Evolutionary conservation across 1,140 invertebrate species (phyloP), one percentile per base, ranked within the genome.

Genomic region (Tetramorium simillimum): DNA sequence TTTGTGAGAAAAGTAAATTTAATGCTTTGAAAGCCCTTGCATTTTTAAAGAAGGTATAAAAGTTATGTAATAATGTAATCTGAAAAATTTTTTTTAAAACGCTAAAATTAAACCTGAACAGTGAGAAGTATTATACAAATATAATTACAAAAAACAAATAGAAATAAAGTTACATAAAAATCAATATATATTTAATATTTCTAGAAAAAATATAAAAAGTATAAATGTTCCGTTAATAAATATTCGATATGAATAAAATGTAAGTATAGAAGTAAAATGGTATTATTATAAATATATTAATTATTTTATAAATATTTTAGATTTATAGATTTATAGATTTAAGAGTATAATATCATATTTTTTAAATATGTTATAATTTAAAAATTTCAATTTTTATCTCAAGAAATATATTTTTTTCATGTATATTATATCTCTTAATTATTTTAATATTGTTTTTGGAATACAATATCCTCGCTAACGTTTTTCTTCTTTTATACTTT

Each of bases 31-130:
- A 76, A 40, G 51, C n/a, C 14, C 1, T 40, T 40, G 73, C n/a
- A 76, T 40, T 58, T 77, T 77, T 77, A 33, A 77, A 14, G 21
- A 43, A 62, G n/a, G 12, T n/a, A 12, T 43, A 60, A 76, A 40
- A 18, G 9, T 76, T 40, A 60, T 18, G 3, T 72, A 51, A 46
- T 3, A 70, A 28, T 53, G 12, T 4, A 40, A 60, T 76, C 4
- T 18, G 4, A 43, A 43, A 24, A 60, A 3, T 40, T 14, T 37
- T 37, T 14, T 75, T 37, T 28, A 14, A 53, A 53, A 53, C n/a
- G 5, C 1, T n/a, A 18, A 21, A 9, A 40, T 65, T 65, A 40
- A 65, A 65, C n/a, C 9, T 65, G 9, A 65, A 40, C 10, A 63
- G 16, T 33, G 2, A 2, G 3, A 63, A n/a, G 1, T 40, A 9